Evolutionary conservation across 2,797 vertebrate genomes (phyloP).

Genomic region (Onychomys arenicola): DNA sequence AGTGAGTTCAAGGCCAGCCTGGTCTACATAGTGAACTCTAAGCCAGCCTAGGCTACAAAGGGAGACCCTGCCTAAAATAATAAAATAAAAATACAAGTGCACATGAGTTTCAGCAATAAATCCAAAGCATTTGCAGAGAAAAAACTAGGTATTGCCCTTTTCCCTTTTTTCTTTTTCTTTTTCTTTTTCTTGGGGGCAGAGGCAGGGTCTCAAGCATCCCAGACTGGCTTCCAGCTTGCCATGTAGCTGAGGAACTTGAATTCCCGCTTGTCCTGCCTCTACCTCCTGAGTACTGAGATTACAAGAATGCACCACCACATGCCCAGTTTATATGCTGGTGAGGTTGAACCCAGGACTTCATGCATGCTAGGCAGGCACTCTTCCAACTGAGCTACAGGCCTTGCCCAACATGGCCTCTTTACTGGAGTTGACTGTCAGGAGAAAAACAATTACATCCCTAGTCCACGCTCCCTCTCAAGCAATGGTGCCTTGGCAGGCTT

Average conservation of each 20-base stretch:
- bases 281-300: neutral
- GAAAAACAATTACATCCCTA: rapidly evolving
- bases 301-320: neutral
- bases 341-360: neutral
- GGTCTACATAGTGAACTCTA: neutral
- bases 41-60: no score
- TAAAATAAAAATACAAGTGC: neutral
- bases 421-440: neutral
- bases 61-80: neutral
- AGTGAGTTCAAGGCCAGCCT: neutral
- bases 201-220: neutral
- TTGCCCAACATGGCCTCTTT: neutral
- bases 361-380: neutral
- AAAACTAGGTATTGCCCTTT: neutral
- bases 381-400: neutral
- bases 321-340: neutral
- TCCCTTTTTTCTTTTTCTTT: neutral
- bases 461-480: conserved; percentile 12
- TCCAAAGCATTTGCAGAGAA: conserved; percentile 9
- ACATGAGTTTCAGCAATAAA: conserved; percentile 39
- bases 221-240: neutral
- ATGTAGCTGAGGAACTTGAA: neutral
- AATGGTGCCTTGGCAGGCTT: conserved; percentile 14
- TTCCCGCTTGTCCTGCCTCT: neutral
- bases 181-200: neutral